Conservation (phyloP, 2,888 invertebrate species). For the Tipula unca region DNA sequence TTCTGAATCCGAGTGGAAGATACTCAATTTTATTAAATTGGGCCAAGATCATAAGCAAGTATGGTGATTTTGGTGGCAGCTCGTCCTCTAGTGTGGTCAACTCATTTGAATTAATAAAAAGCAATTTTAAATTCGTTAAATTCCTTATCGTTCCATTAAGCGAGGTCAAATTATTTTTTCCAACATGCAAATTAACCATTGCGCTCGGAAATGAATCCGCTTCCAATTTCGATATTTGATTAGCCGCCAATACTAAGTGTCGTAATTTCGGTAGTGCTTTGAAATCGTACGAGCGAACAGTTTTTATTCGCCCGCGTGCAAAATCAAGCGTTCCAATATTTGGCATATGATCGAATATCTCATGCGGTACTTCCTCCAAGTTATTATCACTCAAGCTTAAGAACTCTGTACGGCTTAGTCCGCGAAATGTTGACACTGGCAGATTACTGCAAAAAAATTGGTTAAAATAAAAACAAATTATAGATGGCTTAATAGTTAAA, state of each 20-base stretch:
- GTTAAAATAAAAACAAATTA: background rate
- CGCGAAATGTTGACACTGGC: slow-evolving; percentile 64
- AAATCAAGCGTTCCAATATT: slow-evolving; percentile 73
- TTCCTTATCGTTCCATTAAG: slow-evolving; percentile 72
- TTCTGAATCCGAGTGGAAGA: slow-evolving; percentile 62
- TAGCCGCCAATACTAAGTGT: slow-evolving; percentile 64
- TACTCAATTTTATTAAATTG: slow-evolving; percentile 62
- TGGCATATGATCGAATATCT: slow-evolving; percentile 66
- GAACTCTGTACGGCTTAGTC: slow-evolving; percentile 61
- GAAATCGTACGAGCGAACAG: slow-evolving; percentile 66
- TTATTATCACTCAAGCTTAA: slow-evolving; percentile 75
- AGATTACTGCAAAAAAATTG: slow-evolving; percentile 50
- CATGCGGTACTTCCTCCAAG: slow-evolving; percentile 64
- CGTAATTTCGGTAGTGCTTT: slow-evolving; percentile 60
- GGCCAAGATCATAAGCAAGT: slow-evolving; percentile 61
- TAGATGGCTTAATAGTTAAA: background rate
- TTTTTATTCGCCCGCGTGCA: slow-evolving; percentile 67
- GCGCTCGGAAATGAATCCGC: slow-evolving; percentile 60
- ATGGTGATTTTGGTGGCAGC: slow-evolving; percentile 55
- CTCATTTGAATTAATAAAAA: slow-evolving; percentile 70
- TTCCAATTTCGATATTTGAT: slow-evolving; percentile 64
- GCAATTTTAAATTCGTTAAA: slow-evolving; percentile 63
- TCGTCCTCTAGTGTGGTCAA: slow-evolving; percentile 66
- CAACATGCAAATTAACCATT: slow-evolving; percentile 62
- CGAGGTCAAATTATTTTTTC: slow-evolving; percentile 60